Percentiles rank a stretch among this genome's conserved stretches.
Conservation (phyloP, 2,797 vertebrate species). For the Pseudomugil gertrudae region DNA sequence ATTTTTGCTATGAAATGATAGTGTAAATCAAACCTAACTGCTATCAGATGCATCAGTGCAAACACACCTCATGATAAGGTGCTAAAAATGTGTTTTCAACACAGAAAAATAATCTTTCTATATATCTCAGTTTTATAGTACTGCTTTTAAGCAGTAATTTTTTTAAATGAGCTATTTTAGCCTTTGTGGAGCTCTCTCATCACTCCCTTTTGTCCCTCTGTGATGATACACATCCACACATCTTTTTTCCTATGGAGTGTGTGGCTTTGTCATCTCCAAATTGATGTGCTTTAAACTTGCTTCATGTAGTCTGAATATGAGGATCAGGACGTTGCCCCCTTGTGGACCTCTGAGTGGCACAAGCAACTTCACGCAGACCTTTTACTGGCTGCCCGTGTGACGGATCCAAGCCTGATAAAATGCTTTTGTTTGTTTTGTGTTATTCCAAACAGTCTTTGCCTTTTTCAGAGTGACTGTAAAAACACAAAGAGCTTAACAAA, state of each 20-base stretch:
- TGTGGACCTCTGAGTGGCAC: slow-evolving; percentile 61
- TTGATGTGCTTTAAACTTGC: neutral
- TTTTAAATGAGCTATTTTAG: neutral
- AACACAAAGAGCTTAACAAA: slow-evolving; percentile 15
- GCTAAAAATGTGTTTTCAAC: neutral
- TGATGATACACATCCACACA: neutral
- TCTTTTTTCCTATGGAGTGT: neutral
- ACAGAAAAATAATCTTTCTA: neutral
- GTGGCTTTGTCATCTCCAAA: neutral
- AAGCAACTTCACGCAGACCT: slow-evolving; percentile 28
- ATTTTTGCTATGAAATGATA: too few relatives aligned
- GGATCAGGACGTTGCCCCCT: slow-evolving; percentile 72
- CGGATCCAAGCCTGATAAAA: slow-evolving; percentile 52
- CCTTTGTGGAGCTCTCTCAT: neutral
- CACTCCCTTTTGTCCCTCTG: neutral
- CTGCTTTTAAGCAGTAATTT: neutral
- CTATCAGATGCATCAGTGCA: neutral
- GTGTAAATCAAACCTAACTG: too few relatives aligned
- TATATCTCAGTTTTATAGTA: neutral
- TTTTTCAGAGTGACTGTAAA: slow-evolving; percentile 19
- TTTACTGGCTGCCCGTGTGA: slow-evolving; percentile 17
- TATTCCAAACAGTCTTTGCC: slow-evolving; percentile 50
- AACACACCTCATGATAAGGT: neutral
- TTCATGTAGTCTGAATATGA: neutral
- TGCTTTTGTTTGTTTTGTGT: slow-evolving; percentile 56